Base-by-base conservation (phyloP, 1,140 invertebrate species). In the Macrocentrus cingulum region DNA sequence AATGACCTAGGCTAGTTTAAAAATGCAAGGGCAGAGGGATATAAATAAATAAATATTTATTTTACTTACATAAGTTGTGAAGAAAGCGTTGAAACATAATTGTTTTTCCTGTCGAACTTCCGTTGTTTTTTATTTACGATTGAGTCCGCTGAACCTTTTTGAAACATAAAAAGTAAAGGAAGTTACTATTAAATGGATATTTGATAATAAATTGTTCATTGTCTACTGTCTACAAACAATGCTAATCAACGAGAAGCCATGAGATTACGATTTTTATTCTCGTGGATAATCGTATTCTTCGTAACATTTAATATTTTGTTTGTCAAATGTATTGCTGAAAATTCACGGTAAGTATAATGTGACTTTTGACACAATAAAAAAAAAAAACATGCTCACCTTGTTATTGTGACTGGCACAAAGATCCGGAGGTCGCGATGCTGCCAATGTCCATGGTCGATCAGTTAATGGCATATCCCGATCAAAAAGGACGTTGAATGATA, bases 31-130 rank as follows among this genome's bases (percentile, higher is more conserved):
- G n/a, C n/a, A n/a, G n/a, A 20, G 16, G 32, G 19, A 16, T 9
- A 54, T 13, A 44, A 51, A 44, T 29, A 20, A 50, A 34, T 19
- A 34, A 48, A 56, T 42, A 16, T 37, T 56, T 56, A 56, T 56
- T 56, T 56, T 46, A 16, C 25, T 6, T 36, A 36, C 41, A 23
- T 48, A 9, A 48, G 22, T 48, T 5, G 7, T 48, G 22, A 48
- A 48, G n/a, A 48, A 48, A 9, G 19, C n/a, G 6, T 8, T 23
- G 20, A 11, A 39, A 3, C 36, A n/a, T 48, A 20, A 48, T n/a
- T n/a, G n/a, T 48, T 48, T 48, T 48, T 48, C 13, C 15, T n/a
- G n/a, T 23, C 45, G 29, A 23, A n/a, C 20, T 48, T 48, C 45
- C 4, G 16, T 48, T 48, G 45, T 48, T 48, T 48, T 23, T 20